These are phyloP conservation scores for Gorsachius magnificus DNA, from an alignment of 2,797 vertebrate species.

Conservation along the genomic window DNA sequence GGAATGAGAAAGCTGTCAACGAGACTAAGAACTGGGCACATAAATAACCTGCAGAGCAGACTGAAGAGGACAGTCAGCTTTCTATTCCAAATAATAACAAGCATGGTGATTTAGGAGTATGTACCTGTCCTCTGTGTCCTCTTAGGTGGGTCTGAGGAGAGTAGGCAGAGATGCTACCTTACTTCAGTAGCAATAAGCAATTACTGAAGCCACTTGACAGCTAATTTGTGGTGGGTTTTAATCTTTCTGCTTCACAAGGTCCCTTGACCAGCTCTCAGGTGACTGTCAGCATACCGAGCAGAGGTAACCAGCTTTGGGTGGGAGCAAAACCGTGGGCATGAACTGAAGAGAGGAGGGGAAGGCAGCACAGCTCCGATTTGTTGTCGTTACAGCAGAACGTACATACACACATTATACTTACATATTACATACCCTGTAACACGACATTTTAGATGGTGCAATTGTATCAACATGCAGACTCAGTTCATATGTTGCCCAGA, in stretches of 20 bases:
- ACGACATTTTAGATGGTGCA: neutral
- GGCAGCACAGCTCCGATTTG: neutral
- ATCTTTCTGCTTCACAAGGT: neutral
- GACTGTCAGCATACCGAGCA: neutral
- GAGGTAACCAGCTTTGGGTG: neutral
- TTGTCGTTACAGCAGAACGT: neutral
- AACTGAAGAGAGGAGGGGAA: neutral
- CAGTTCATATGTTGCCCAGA: neutral
- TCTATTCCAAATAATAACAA: neutral
- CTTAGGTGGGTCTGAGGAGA: neutral
- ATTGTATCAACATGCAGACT: neutral
- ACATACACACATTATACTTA: no score
- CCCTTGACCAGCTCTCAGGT: neutral
- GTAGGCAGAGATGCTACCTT: neutral
- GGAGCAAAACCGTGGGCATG: neutral
- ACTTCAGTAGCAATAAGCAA: neutral
- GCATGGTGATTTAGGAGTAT: fast-evolving
- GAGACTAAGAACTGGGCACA: neutral
- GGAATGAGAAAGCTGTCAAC: neutral
- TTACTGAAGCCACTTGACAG: neutral
- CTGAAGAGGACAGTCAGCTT: neutral
- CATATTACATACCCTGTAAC: fast-evolving
- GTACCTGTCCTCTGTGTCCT: neutral
- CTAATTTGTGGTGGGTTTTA: neutral
- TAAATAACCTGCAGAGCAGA: neutral